phyloP scores from a whole-genome alignment of 2,113 vertebrate species.

The Epinephelus fuscoguttatus region DNA sequence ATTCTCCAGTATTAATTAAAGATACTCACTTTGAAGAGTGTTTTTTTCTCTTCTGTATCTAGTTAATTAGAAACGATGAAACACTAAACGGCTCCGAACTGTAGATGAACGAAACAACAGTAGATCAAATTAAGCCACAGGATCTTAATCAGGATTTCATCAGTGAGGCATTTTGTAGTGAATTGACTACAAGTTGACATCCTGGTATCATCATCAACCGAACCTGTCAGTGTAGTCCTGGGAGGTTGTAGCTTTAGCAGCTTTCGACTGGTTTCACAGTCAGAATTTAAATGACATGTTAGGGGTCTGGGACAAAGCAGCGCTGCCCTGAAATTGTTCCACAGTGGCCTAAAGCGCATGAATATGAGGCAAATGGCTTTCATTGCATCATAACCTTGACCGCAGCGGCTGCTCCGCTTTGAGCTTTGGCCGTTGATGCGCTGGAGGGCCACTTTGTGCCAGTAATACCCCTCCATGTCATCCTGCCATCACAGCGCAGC shows the following conservation, averaged over 20 bases:
- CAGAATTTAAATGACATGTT: conserved; percentile 66
- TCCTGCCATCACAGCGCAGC: conserved; percentile 61
- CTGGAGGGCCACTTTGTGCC: conserved; percentile 79
- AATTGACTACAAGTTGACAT: background rate
- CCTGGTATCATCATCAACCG: background rate
- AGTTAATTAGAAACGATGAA: conserved; percentile 69
- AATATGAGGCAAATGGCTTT: conserved; percentile 74
- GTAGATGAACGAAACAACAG: conserved; percentile 38
- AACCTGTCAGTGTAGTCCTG: conserved; percentile 26
- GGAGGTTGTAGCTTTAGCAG: conserved; percentile 5
- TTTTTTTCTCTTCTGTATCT: conserved; percentile 49
- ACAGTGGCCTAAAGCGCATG: conserved; percentile 43
- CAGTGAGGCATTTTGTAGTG: conserved; percentile 17
- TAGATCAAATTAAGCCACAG: conserved; percentile 45
- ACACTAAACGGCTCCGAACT: conserved; percentile 42
- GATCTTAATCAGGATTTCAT: conserved; percentile 45
- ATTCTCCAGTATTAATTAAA: conserved; percentile 76
- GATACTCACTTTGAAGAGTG: conserved; percentile 68
- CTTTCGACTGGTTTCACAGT: conserved; percentile 49
- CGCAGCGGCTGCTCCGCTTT: conserved; percentile 58
- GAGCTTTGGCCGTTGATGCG: conserved; percentile 70
- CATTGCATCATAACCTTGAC: conserved; percentile 83
- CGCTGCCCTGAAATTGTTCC: conserved; percentile 58
- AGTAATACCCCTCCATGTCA: conserved; percentile 65
- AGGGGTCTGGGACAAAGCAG: conserved; percentile 48